Conservation (phyloP, 2,113 vertebrate genomes). For the Mesocricetus auratus region DNA sequence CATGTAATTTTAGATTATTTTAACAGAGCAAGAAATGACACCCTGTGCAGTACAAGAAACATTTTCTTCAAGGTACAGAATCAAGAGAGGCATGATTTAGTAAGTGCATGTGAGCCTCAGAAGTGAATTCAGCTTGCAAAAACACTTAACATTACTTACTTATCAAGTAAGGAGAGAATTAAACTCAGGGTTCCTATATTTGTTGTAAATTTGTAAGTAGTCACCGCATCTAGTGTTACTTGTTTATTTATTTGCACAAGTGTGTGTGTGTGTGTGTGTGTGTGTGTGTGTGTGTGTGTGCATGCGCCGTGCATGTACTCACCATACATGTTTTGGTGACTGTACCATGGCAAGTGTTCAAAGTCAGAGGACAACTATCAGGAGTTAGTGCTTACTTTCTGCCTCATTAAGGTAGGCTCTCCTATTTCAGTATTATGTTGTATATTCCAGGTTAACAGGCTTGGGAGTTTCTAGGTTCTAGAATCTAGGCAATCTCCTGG, state of each 20-base stretch:
- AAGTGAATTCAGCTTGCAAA: neutral
- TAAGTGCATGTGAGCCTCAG: neutral
- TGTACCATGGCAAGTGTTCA: neutral
- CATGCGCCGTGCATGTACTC: too few species aligned
- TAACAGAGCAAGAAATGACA: slow-evolving; percentile 1
- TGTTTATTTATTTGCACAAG: neutral
- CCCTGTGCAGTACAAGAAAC: neutral
- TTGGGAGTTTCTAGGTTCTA: neutral
- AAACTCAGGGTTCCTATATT: neutral
- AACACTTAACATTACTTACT: neutral
- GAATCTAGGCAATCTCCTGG: neutral
- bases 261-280: neutral
- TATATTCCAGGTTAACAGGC: neutral
- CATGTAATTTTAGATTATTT: slow-evolving; percentile 12
- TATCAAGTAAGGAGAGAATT: neutral
- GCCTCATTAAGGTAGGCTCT: neutral
- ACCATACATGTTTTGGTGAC: neutral
- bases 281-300: neutral
- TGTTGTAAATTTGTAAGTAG: neutral
- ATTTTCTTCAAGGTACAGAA: neutral
- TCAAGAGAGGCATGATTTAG: neutral
- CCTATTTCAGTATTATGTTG: neutral
- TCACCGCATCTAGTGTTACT: neutral
- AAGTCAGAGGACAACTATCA: too few species aligned
- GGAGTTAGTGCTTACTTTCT: neutral